Base-by-base conservation (phyloP, 1,140 invertebrate genomes). In the Paracyclopina nana region DNA sequence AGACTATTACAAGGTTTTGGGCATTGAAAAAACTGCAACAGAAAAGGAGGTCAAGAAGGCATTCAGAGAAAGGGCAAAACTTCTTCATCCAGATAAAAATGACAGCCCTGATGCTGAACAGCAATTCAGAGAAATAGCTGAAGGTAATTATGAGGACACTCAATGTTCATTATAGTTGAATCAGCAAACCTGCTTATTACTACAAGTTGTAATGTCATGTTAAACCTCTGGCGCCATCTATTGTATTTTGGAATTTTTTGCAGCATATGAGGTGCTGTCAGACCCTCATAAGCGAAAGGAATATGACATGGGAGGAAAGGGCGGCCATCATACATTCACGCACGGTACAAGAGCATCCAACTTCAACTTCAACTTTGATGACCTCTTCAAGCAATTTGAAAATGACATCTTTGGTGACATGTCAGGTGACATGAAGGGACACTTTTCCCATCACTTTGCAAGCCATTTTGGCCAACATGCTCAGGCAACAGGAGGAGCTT, bases 31-130 rank as follows among this genome's bases (percentile, higher is more conserved):
- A 48, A 58, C 53, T 44, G 68, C 67, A 22, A 58, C 55, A 14
- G 64, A 67, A 14, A 43, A 59, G 40, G 63, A 69, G 30, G 68
- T 69, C 29, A 69, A 69, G 51, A 69, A 72, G 56, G 71, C 72
- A 9, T 75, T 75, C 57, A 63, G 71, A 53, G 64, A 71, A 60
- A 62, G 73, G 53, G 67, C 67, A 4, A 50, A 68, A 6, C 61
- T 68, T 55, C 69, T 69, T 54, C 67, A 69, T 57, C 67, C 67
- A 2, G 67, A 69, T 52, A 69, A 69, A 57, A 68, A 65, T 53
- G 59, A 65, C 53, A 60, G 59, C 18, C 50, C 58, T 27, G 59
- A 58, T 20, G 65, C 65, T 6, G 65, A 67, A 55, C 58, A 64
- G 22, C 65, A 64, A 50, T 67, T 67, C 55, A 54, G 60, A 45